Evolutionary conservation across 2,888 invertebrate genomes (phyloP).

Genomic region (Vanessa cardui): DNA sequence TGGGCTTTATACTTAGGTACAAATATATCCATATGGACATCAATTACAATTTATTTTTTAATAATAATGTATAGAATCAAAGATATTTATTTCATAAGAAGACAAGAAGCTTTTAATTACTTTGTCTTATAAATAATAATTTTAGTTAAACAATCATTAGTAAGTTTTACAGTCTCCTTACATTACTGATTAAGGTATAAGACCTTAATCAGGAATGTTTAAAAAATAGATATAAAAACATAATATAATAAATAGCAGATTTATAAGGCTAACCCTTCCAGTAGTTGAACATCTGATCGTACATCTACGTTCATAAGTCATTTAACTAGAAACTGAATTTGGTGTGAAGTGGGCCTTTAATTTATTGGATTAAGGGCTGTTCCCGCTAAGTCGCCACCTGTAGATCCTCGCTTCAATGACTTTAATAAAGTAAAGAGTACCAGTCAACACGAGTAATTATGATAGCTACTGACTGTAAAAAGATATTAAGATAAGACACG

Average conservation of each 20-base stretch:
- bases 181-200: too few relatives aligned
- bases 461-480: constrained; percentile 18
- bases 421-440: constrained; percentile 24
- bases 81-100: too few relatives aligned
- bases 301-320: constrained; percentile 40
- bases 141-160: too few relatives aligned
- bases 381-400: constrained; percentile 73
- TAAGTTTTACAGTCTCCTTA: too few relatives aligned
- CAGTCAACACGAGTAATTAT: constrained; percentile 20
- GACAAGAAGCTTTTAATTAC: too few relatives aligned
- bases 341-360: constrained; percentile 60
- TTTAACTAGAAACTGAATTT: constrained; percentile 51
- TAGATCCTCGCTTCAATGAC: constrained; percentile 54
- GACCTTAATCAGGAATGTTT: background rate
- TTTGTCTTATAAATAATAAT: too few relatives aligned
- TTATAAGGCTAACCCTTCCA: constrained; percentile 6
- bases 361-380: constrained; percentile 68
- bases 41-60: too few relatives aligned
- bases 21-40: too few relatives aligned
- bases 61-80: too few relatives aligned
- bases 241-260: background rate
- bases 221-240: background rate
- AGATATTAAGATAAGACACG: constrained; percentile 28
- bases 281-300: constrained; percentile 8
- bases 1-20: too few relatives aligned